These are phyloP conservation scores for Pseudocheirus occidentalis DNA, from an alignment of 2,797 vertebrate species.

Conservation along the genomic window DNA sequence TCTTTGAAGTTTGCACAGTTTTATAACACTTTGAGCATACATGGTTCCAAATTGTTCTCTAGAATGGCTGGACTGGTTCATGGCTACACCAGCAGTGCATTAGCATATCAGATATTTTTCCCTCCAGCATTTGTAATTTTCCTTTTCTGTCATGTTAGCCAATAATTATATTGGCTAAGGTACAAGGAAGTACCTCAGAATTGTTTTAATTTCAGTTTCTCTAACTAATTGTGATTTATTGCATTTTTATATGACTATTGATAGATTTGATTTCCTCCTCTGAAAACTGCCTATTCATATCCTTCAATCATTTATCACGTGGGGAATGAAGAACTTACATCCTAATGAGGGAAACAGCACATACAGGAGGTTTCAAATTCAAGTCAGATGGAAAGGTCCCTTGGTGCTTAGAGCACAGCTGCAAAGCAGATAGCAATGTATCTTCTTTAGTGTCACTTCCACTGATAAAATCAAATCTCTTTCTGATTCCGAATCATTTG, in stretches of 20 bases:
- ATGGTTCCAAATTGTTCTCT: neutral
- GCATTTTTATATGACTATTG: neutral
- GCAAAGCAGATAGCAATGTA: neutral
- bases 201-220: neutral
- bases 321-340: neutral
- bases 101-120: neutral
- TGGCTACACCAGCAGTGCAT: neutral
- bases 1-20: neutral
- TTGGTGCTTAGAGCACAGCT: neutral
- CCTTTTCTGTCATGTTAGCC: neutral
- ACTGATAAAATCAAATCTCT: neutral
- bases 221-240: neutral
- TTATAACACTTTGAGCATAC: neutral
- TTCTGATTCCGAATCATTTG: neutral
- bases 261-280: neutral
- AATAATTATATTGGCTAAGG: no score
- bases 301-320: neutral
- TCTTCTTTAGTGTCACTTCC: neutral
- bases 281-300: neutral
- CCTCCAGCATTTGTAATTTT: neutral
- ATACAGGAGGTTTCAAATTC: neutral
- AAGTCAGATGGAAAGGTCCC: neutral
- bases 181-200: neutral
- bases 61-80: neutral
- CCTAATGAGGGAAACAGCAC: neutral